Conservation (phyloP, 2,797 vertebrate genomes). For the Bovichtus diacanthus region DNA sequence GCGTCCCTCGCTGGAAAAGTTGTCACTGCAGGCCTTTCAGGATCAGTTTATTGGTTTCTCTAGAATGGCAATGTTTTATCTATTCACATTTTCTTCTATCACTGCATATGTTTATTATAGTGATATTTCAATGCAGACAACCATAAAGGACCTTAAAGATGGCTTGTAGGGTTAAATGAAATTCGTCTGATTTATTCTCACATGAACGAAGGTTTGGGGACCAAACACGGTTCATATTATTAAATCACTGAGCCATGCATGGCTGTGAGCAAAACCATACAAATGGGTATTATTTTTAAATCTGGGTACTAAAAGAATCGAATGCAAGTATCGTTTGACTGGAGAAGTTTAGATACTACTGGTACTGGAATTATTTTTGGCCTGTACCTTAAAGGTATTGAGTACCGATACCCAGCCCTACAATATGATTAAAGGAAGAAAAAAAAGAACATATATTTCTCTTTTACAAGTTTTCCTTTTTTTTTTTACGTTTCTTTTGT, state of each 20-base stretch:
- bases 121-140: constrained; percentile 54
- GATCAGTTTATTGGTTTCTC: constrained; percentile 63
- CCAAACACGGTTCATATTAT: constrained; percentile 9
- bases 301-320: not conserved
- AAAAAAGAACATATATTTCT: not conserved
- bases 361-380: not conserved
- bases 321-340: not conserved
- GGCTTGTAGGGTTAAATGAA: constrained; percentile 40
- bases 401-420: not conserved
- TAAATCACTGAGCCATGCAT: not conserved
- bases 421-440: not conserved
- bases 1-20: constrained; percentile 43
- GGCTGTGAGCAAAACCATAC: not conserved
- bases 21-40: constrained; percentile 59
- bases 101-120: constrained; percentile 58
- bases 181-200: constrained; percentile 50
- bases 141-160: constrained; percentile 37
- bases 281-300: not conserved
- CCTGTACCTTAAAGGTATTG: not conserved
- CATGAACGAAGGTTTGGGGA: constrained; percentile 21
- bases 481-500: not conserved
- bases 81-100: constrained; percentile 48
- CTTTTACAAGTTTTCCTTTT: not conserved
- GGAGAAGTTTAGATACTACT: not conserved
- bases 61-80: constrained; percentile 48